phyloP scores from a whole-genome alignment of 2,888 invertebrate species.

The Caenorhabditis sp. region DNA sequence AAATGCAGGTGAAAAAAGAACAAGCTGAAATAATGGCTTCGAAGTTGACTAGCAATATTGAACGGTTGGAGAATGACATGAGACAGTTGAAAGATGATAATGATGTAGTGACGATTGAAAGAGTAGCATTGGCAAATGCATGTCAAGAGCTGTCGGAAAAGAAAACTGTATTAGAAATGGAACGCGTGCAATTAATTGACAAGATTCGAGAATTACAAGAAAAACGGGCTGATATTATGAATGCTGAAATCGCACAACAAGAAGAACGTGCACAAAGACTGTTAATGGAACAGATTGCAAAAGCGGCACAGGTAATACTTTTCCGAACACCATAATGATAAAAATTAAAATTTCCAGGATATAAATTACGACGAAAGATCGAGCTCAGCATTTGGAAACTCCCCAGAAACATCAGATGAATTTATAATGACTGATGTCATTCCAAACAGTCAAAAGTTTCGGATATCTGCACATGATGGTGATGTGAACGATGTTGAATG shows the following conservation, averaged over 20 bases:
- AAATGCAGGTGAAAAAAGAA: slow-evolving; percentile 17
- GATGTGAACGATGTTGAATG: slow-evolving; percentile 84
- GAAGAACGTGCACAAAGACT: slow-evolving; percentile 32
- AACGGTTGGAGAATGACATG: slow-evolving; percentile 9
- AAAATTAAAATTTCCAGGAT: background rate
- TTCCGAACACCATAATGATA: background rate
- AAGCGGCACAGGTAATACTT: slow-evolving; percentile 19
- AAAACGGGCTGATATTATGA: slow-evolving; percentile 43
- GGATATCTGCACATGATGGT: slow-evolving; percentile 27
- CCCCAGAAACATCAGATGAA: slow-evolving; percentile 27
- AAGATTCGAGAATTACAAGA: slow-evolving; percentile 88
- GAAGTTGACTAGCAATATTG: slow-evolving; percentile 10
- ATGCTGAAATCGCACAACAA: slow-evolving; percentile 43
- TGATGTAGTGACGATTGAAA: slow-evolving; percentile 12
- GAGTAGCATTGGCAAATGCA: slow-evolving; percentile 16
- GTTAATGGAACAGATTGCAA: slow-evolving; percentile 40
- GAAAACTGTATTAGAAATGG: slow-evolving; percentile 89
- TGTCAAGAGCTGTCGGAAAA: slow-evolving; percentile 74
- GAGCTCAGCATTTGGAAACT: slow-evolving; percentile 7
- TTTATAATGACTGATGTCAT: slow-evolving; percentile 34
- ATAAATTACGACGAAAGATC: slow-evolving; percentile 9
- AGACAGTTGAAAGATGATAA: slow-evolving; percentile 20
- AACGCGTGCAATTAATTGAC: slow-evolving; percentile 85
- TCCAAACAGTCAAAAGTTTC: slow-evolving; percentile 31
- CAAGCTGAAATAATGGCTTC: slow-evolving; percentile 11